Evolutionary conservation across 2,797 vertebrate genomes (phyloP), one percentile per base, ranked within the genome.

Genomic region (Acanthiza pusilla): DNA sequence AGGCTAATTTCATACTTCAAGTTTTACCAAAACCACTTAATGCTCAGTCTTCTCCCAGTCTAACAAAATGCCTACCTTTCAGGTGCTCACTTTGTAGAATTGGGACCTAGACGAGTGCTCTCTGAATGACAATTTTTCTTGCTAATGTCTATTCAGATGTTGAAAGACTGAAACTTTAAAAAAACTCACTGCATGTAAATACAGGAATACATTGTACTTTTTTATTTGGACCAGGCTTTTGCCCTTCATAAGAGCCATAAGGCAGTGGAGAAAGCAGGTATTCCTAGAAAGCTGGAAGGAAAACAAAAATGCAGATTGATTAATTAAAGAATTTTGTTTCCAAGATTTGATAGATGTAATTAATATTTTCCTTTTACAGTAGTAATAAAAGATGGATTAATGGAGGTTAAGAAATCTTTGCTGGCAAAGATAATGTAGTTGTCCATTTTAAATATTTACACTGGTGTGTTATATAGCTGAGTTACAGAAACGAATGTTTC

Each of bases 391-490:
- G 36, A 23, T 55, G 21, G 16, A 55, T 95, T 93, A 88, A 43
- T 43, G 48, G 43, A 75, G 23, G 20, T 93, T 93, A 94, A 84
- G 53, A 83, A 89, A 67, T 70, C 45, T 90, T 96, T 62, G 29
- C 58, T 81, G 16, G 48, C 45, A 85, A 88, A 68, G 50, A 54
- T 71, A 90, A 78, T 73, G 54, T 42, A 72, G n/a, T 58, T 80
- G 9, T 83, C 9, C 6, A 20, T 81, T 75, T 92, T 65, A 94
- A 93, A 95, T 81, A 92, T 88, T 95, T 92, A 75, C 40, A 68
- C 5, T 50, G 36, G 11, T 1, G 1, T 76, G 45, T 85, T 92
- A 43, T 72, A 25, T 65, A 91, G 83, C 25, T 83, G 55, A 20
- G 10, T 83, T 68, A 74, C 47, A 92, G 68, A 66, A 89, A 80